Base-by-base conservation (phyloP, 2,113 vertebrate species). In the Corythornis madagascariensis region DNA sequence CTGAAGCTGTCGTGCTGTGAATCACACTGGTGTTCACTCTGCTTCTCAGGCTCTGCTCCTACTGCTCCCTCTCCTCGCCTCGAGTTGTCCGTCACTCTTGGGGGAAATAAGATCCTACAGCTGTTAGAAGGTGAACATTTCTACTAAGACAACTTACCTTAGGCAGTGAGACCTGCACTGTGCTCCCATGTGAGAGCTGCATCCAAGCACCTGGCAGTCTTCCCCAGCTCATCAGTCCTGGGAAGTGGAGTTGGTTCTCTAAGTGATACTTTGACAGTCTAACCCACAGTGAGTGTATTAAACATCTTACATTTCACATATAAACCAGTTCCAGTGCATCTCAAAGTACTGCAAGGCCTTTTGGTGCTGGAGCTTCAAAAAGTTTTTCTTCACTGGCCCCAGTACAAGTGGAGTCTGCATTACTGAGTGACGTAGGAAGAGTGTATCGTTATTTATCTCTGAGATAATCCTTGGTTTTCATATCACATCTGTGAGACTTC, bases 401-500 rank as follows among this genome's bases (percentile, higher is more conserved):
- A 7, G 59, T 35, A 31, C 69, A 71, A 85, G 60, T 1, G 7
- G 12, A 63, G 66, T 28, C 35, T 31, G 50, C 11, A 1, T 21
- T 64, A 26, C 55, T 4, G 38, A 43, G 67, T 6, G 87, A 19
- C 2, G 13, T 16, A 75, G 87, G 67, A 69, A 50, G 76, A 38
- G 17, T 20, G 69, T 67, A 60, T 59, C 38, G 12, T 84, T 90
- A 64, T 95, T 94, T 94, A 79, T 73, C 74, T 82, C 77, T 43
- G 59, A 70, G 77, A 70, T 76, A 69, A 90, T 92, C 73, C 78
- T 79, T 76, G 45, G 55, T 57, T 95, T 91, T 93, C 87, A 45
- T 81, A 84, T 66, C 81, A 79, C 83, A 92, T 95, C 95, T 94
- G 80, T 70, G 86, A 92, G 66, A 57, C 56, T 94, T 61, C 90